Base-by-base conservation (phyloP, 2,113 vertebrate genomes). In the Zeus faber region DNA sequence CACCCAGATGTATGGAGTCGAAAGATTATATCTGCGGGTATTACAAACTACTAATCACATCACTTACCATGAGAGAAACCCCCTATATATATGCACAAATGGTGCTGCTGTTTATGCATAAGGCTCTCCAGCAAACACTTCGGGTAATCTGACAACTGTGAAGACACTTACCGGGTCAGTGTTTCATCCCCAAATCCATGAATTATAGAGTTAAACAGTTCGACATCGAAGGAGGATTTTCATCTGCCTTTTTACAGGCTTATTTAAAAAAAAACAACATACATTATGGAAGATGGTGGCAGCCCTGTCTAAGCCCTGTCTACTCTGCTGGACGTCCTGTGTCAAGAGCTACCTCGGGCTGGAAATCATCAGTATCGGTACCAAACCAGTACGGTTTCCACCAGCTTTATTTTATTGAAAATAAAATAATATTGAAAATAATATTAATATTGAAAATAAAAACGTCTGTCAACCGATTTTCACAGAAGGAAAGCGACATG, bases 21-120 rank as follows among this genome's bases (percentile, higher is more conserved):
- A 54, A 46, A 65, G 81, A 86, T 87, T 84, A 83, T 60, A 43
- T 65, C 20, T 22, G 13, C 56, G 41, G 49, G 50, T 37, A 61
- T 85, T 80, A 84, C 21, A 65, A 67, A 79, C 52, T 62, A 77
- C 66, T 77, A 72, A 86, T 80, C 68, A 26, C 70, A 66, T 79
- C 61, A 61, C 66, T 81, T 76, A 53, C n/a, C 21, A 26, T 47
- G 21, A 43, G 0, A n/a, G 35, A 74, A 74, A 83, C 72, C 57
- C 76, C 65, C 49, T 39, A 37, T 58, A 54, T 21, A 43, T 20
- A 17, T 43, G 40, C 40, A 43, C 11, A 21, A 43, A 17, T 9
- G 17, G 17, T 13, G 31, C 31, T 33, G 31, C 31, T 67, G 44
- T 63, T 65, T 56, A 47, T 29, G 48, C 16, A 24, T 61, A 31